phyloP scores from a whole-genome alignment of 1,140 invertebrate genomes.

The Mactra quadrangularis region DNA sequence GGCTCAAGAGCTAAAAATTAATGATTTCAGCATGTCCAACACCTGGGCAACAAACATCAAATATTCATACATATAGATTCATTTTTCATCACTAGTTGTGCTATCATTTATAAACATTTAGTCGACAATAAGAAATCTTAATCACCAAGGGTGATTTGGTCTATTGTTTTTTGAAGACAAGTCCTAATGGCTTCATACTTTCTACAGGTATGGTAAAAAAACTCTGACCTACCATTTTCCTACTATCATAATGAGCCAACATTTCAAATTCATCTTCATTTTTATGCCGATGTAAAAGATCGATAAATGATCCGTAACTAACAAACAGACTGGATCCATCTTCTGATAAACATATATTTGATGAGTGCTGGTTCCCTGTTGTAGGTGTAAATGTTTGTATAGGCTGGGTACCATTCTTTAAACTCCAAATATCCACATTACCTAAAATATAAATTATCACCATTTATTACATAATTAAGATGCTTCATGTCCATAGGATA shows the following conservation, averaged over 20 bases:
- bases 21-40: too few relatives aligned
- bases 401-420: slow-evolving; percentile 65
- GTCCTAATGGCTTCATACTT: too few relatives aligned
- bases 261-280: slow-evolving; percentile 27
- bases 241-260: slow-evolving; percentile 15
- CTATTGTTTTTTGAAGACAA: too few relatives aligned
- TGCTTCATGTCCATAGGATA: slow-evolving; percentile 10
- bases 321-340: neutral
- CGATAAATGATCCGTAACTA: slow-evolving; percentile 41
- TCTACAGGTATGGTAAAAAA: too few relatives aligned
- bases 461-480: slow-evolving; percentile 9
- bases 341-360: slow-evolving; percentile 14
- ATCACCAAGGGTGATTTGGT: too few relatives aligned
- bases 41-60: too few relatives aligned
- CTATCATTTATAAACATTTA: too few relatives aligned
- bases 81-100: too few relatives aligned
- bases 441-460: slow-evolving; percentile 62
- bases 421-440: slow-evolving; percentile 79
- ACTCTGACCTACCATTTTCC: slow-evolving; percentile 30
- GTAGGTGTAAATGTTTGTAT: slow-evolving; percentile 62
- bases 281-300: slow-evolving; percentile 27
- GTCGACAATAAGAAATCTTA: too few relatives aligned
- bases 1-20: too few relatives aligned
- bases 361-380: slow-evolving; percentile 24
- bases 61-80: too few relatives aligned